phyloP scores from a whole-genome alignment of 2,797 vertebrate species.

The Lutjanus argentimaculatus region DNA sequence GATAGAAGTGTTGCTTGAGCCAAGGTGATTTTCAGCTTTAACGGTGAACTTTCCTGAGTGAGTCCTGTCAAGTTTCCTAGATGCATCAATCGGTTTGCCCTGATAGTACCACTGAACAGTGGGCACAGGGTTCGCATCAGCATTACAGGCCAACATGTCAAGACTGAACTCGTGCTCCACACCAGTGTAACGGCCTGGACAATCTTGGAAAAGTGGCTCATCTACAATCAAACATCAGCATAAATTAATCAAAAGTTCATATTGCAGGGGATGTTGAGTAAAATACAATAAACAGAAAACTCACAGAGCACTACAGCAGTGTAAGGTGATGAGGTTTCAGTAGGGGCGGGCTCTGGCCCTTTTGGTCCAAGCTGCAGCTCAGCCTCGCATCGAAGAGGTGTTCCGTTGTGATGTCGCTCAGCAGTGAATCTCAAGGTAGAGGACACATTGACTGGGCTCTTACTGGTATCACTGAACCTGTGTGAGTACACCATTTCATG shows the following conservation, averaged over 20 bases:
- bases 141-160: slow-evolving; percentile 7
- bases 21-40: not conserved
- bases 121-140: slow-evolving; percentile 69
- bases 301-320: slow-evolving; percentile 60
- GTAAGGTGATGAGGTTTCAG: slow-evolving; percentile 33
- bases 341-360: slow-evolving; percentile 18
- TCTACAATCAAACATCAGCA: slow-evolving; percentile 56
- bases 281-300: slow-evolving; percentile 26
- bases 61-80: slow-evolving; percentile 41
- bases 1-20: rapidly evolving
- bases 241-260: not conserved
- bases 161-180: slow-evolving; percentile 30
- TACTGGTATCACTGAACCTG: rapidly evolving
- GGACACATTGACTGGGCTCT: not conserved
- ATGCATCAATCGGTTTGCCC: not conserved
- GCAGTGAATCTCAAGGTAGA: not conserved
- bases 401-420: slow-evolving; percentile 31
- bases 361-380: slow-evolving; percentile 65
- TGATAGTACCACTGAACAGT: slow-evolving; percentile 49
- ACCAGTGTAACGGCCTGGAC: not conserved
- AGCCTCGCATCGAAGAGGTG: slow-evolving; percentile 62
- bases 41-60: slow-evolving; percentile 60
- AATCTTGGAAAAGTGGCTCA: slow-evolving; percentile 43
- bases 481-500: rapidly evolving
- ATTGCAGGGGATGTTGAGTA: not conserved